Evolutionary conservation across 2,888 invertebrate genomes (phyloP), one percentile per base, ranked within the genome.

Genomic region (Hecatera dysodea): DNA sequence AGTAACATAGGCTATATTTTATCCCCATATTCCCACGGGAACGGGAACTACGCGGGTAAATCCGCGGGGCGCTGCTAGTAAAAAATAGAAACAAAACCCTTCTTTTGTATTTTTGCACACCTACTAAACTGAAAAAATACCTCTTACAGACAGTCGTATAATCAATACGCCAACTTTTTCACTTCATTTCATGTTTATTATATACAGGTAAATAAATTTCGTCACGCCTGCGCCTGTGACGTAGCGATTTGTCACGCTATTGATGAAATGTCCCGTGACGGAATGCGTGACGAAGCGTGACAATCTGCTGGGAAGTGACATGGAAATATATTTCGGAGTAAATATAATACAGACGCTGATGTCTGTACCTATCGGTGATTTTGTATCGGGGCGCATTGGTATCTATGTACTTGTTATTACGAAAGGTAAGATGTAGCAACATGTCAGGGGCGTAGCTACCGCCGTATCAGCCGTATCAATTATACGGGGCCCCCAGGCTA

Each of bases 191-290:
- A 33, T n/a, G 46, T 29, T 74, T 29, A 66, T 15, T 39, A 46
- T 2, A 22, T 15, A n/a, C 46, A 39, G 50, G 46, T 61, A 29
- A 72, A 70, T 60, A 46, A 7, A 56, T 61, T 46, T 60, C 15
- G 53, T 48, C 50, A 52, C 74, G 17, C 53, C 44, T 5, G 15
- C 56, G 36, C 39, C 53, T 52, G 50, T 77, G 78, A 64, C 67
- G 63, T 55, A 48, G 48, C 67, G 17, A 78, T 73, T 27, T 44
- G 59, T 55, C 67, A 67, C 67, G 50, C n/a, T 67, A 77, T 73
- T 63, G 78, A 78, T 60, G 52, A 63, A 78, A 73, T 64, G 48
- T 55, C 29, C 53, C 63, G 67, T 67, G 63, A 48, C 78, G 60
- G 55, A 61, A 57, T 44, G 63, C 72, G 62, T 78, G 72, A 67